A percentile compares a stretch with the other conserved stretches of the same genome.
Conservation (phyloP, 2,797 vertebrate species). For the Sebastes vulpes region DNA sequence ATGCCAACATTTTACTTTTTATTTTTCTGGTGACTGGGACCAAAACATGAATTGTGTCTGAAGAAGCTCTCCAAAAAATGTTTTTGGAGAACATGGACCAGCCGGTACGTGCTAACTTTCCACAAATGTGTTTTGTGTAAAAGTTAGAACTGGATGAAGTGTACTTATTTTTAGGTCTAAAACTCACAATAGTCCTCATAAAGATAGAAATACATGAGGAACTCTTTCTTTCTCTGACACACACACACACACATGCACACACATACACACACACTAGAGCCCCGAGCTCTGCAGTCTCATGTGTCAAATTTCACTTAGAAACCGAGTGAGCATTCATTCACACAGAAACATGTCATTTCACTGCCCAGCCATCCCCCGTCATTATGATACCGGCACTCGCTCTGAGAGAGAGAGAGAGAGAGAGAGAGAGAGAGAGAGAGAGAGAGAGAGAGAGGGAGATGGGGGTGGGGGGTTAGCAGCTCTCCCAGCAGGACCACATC, state of each 20-base stretch:
- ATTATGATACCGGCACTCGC: neutral
- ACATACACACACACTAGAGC: neutral
- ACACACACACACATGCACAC: neutral
- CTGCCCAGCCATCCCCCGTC: neutral
- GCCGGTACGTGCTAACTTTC: too few relatives aligned
- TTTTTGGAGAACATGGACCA: too few relatives aligned
- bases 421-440: neutral
- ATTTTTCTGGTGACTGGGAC: too few relatives aligned
- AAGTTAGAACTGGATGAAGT: neutral
- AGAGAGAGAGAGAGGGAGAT: neutral
- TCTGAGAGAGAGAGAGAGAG: neutral
- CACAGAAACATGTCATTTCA: conserved; percentile 22
- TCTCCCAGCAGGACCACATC: neutral
- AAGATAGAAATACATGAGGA: neutral
- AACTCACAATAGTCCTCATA: neutral
- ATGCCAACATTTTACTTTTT: too few relatives aligned
- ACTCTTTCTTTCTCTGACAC: neutral
- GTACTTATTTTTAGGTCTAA: neutral
- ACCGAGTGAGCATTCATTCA: neutral
- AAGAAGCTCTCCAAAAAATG: too few relatives aligned
- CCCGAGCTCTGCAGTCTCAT: neutral
- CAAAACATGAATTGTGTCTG: too few relatives aligned
- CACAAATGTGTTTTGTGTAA: too few relatives aligned
- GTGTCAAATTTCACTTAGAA: conserved; percentile 18
- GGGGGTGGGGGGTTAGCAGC: too few relatives aligned